phyloP scores from a whole-genome alignment of 2,113 vertebrate species.

The Chaetura pelagica region DNA sequence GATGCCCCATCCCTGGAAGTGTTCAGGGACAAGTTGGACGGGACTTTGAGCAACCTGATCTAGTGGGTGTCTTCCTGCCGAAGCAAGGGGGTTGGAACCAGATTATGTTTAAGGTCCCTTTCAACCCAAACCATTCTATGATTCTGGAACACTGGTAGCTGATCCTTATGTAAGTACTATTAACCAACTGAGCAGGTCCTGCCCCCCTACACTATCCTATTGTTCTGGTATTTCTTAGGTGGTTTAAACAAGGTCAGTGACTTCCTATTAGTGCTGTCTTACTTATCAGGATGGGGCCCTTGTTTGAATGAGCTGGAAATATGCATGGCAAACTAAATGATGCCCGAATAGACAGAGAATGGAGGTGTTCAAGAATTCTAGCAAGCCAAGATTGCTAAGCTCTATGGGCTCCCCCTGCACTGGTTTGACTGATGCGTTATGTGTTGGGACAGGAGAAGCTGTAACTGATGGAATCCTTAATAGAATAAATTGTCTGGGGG shows the following conservation, averaged over 20 bases:
- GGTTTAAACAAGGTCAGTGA: neutral
- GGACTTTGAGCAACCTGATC: too few relatives aligned
- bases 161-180: neutral
- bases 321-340: neutral
- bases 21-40: too few relatives aligned
- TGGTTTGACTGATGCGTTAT: neutral
- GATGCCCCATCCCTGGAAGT: too few relatives aligned
- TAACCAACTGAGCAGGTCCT: neutral
- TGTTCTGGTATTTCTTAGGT: neutral
- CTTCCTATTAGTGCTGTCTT: neutral
- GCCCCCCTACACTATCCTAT: neutral
- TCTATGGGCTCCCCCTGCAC: neutral
- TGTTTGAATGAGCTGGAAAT: neutral
- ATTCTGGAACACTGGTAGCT: neutral
- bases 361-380: neutral
- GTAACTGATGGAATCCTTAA: neutral
- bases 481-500: neutral
- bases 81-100: too few relatives aligned
- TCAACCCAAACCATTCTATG: too few relatives aligned
- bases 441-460: neutral
- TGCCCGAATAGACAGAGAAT: fast-evolving
- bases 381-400: neutral
- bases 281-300: neutral
- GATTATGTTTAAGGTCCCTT: too few relatives aligned
- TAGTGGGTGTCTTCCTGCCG: too few relatives aligned